Evolutionary conservation across 2,113 vertebrate species (phyloP).

Genomic region (Petrocephalus zakoni): DNA sequence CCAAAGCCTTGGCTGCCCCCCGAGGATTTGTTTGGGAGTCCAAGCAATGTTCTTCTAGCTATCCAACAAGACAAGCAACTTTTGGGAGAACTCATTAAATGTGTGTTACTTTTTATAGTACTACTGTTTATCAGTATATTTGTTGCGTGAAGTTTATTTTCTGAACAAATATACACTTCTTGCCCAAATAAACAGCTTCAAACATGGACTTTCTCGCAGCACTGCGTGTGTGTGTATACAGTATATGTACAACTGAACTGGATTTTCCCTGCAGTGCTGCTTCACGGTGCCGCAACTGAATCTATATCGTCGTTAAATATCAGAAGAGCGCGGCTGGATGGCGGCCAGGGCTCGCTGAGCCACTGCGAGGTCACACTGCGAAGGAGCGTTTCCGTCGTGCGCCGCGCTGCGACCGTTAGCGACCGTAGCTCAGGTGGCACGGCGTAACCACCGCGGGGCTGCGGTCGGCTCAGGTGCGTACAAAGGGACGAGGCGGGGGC

Average conservation of each 20-base stretch:
- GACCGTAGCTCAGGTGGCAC: neutral
- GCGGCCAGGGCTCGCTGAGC: neutral
- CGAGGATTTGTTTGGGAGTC: neutral
- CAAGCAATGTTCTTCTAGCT: neutral
- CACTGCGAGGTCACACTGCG: neutral
- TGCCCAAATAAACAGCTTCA: neutral
- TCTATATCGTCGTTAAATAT: neutral
- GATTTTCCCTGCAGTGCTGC: neutral
- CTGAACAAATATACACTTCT: neutral
- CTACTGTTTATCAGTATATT: neutral
- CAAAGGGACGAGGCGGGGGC: neutral
- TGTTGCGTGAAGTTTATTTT: neutral
- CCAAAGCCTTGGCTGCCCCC: neutral
- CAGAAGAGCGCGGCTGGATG: neutral
- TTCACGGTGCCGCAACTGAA: neutral
- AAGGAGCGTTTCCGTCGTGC: neutral
- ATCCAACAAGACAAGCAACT: neutral
- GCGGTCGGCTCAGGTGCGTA: constrained; percentile 6
- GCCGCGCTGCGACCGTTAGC: neutral
- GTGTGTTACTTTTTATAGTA: neutral
- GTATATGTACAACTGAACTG: neutral
- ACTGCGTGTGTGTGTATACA: neutral
- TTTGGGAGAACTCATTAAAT: neutral
- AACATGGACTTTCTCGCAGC: too few species aligned
- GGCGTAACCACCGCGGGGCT: neutral